Evolutionary conservation across 2,797 vertebrate genomes (phyloP), one percentile per base, ranked within the genome.

Genomic region (Menidia menidia): DNA sequence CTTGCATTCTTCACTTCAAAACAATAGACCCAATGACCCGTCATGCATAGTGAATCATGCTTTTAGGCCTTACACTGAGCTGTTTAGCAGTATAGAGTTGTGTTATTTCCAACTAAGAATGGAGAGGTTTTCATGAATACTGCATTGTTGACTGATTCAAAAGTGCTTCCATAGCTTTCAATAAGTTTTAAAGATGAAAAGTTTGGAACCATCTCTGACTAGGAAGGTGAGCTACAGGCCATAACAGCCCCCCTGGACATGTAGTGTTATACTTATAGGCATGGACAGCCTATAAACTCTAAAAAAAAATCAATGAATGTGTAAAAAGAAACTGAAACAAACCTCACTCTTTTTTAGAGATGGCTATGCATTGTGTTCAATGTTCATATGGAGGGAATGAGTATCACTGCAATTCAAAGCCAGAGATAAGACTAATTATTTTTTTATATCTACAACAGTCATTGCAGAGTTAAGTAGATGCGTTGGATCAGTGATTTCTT

Each of bases 21-120:
- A 93, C 86, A 92, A 92, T 83, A 76, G 86, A 83, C 54, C 73
- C 66, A 53, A 76, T 89, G 83, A 82, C 82, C 75, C 77, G 56
- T 82, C 81, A 88, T 90, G 89, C 83, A 86, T 88, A 90, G 75
- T 80, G 78, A 92, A 93, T 82, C 11, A 88, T 77, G 92, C 93
- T 94, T 92, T 95, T 91, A 94, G 89, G 78, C 80, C 73, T 71
- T 19, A 61, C 66, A 77, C 84, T 73, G 70, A 25, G 60, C 71
- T 78, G 55, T 89, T 91, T 83, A 85, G 63, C 55, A 9, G 63
- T 50, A 68, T 18, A 42, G 60, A 16, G 66, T 68, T 0, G 35
- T 41, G 73, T 68, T 71, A 75, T 85, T 75, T 75, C 19, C 32
- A 47, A 64, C 61, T 16, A 13, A 52, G 52, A 77, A 76, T 71